Conservation (phyloP, 2,888 invertebrate genomes). For the Myopa tessellatipennis region DNA sequence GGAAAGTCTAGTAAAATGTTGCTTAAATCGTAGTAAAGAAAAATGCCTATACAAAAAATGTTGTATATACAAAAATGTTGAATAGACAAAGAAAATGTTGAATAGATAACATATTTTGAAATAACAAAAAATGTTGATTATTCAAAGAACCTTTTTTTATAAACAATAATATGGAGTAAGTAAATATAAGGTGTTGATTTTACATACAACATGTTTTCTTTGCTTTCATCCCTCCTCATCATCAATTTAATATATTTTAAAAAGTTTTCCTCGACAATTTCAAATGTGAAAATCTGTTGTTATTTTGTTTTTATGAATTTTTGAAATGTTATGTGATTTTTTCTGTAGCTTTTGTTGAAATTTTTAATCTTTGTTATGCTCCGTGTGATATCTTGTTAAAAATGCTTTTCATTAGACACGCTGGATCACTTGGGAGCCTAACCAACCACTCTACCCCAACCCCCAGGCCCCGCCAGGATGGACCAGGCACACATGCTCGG, state of each 20-base stretch:
- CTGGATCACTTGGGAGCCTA: slow-evolving; percentile 1
- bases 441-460: neutral
- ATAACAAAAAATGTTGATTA: too few relatives aligned
- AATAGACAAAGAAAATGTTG: too few relatives aligned
- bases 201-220: too few relatives aligned
- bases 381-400: neutral
- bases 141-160: too few relatives aligned
- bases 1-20: too few relatives aligned
- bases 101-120: too few relatives aligned
- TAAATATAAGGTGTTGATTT: too few relatives aligned
- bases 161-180: too few relatives aligned
- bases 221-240: too few relatives aligned
- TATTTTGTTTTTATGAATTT: neutral
- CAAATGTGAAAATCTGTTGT: too few relatives aligned
- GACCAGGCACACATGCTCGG: neutral
- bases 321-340: neutral
- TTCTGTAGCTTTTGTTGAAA: neutral
- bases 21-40: neutral
- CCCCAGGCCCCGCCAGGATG: neutral
- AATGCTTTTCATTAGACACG: slow-evolving; percentile 4
- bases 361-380: neutral
- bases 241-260: too few relatives aligned
- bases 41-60: neutral
- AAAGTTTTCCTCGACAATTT: too few relatives aligned
- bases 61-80: neutral